phyloP scores from a whole-genome alignment of 2,888 invertebrate genomes.

The Drosophila mimetica region DNA sequence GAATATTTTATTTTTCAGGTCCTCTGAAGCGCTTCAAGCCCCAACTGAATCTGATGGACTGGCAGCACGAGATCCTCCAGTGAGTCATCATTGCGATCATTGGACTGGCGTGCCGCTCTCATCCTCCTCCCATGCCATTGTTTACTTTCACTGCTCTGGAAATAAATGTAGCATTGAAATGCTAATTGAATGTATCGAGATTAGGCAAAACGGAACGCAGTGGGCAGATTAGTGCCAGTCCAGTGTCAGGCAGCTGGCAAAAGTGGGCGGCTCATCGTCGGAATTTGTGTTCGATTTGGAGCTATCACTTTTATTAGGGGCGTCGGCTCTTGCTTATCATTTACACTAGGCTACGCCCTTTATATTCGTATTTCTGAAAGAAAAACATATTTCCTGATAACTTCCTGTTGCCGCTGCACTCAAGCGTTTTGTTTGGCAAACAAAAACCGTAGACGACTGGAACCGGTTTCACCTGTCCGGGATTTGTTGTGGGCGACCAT shows the following conservation, averaged over 20 bases:
- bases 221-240: constrained; percentile 38
- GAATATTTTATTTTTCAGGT: constrained; percentile 85
- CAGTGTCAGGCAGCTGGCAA: constrained; percentile 46
- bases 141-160: constrained; percentile 70
- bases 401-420: constrained; percentile 54
- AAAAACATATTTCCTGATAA: constrained; percentile 38
- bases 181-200: constrained; percentile 58
- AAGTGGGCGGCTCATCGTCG: constrained; percentile 58
- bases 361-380: constrained; percentile 27
- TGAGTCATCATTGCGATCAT: constrained; percentile 27
- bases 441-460: constrained; percentile 43
- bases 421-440: constrained; percentile 60
- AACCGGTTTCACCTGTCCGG: constrained; percentile 43
- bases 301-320: constrained; percentile 29
- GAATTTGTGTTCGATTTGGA: constrained; percentile 26
- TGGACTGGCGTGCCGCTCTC: constrained; percentile 56
- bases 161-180: constrained; percentile 67
- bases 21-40: constrained; percentile 87
- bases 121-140: constrained; percentile 50
- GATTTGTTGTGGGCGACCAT: constrained; percentile 35
- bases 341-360: constrained; percentile 63
- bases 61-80: constrained; percentile 85
- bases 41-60: constrained; percentile 85
- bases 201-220: constrained; percentile 30
- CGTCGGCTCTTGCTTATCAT: constrained; percentile 18